A percentile compares a stretch with the other conserved stretches of the same genome.
Conservation (phyloP, 2,113 vertebrate species). For the Poeciliopsis turrubarensis region DNA sequence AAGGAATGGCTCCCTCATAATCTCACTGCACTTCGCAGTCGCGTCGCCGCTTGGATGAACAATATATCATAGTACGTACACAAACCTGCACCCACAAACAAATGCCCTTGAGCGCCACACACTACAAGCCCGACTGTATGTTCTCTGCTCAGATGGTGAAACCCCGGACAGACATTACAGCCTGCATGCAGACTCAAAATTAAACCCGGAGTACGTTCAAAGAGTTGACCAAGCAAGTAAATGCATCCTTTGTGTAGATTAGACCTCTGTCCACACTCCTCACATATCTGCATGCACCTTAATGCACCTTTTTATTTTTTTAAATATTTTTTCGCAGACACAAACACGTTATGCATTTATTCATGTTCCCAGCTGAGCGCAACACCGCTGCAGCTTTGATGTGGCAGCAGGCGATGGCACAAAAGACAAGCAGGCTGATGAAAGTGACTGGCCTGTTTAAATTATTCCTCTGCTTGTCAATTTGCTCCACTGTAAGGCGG, state of each 20-base stretch:
- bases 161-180: slow-evolving; percentile 83
- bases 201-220: slow-evolving; percentile 18
- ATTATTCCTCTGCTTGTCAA: slow-evolving; percentile 85
- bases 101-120: slow-evolving; percentile 88
- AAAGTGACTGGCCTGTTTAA: slow-evolving; percentile 84
- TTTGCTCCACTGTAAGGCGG: slow-evolving; percentile 71
- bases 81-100: slow-evolving; percentile 81
- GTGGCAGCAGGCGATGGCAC: slow-evolving; percentile 82
- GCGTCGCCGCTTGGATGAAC: slow-evolving; percentile 90
- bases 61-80: slow-evolving; percentile 91
- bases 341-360: slow-evolving; percentile 87
- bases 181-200: slow-evolving; percentile 5
- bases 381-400: slow-evolving; percentile 87
- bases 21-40: slow-evolving; percentile 91
- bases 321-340: slow-evolving; percentile 19
- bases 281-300: slow-evolving; percentile 58
- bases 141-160: slow-evolving; percentile 83
- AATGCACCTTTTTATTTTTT: slow-evolving; percentile 29
- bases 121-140: slow-evolving; percentile 83
- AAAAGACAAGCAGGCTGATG: slow-evolving; percentile 82
- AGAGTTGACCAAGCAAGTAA: slow-evolving; percentile 42
- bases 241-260: slow-evolving; percentile 37
- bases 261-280: slow-evolving; percentile 37
- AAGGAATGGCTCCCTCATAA: slow-evolving; percentile 95
- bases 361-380: slow-evolving; percentile 86